Evolutionary conservation across 1,140 invertebrate genomes (phyloP), one percentile per base, ranked within the genome.

Genomic region (Polypedilum vanderplanki): DNA sequence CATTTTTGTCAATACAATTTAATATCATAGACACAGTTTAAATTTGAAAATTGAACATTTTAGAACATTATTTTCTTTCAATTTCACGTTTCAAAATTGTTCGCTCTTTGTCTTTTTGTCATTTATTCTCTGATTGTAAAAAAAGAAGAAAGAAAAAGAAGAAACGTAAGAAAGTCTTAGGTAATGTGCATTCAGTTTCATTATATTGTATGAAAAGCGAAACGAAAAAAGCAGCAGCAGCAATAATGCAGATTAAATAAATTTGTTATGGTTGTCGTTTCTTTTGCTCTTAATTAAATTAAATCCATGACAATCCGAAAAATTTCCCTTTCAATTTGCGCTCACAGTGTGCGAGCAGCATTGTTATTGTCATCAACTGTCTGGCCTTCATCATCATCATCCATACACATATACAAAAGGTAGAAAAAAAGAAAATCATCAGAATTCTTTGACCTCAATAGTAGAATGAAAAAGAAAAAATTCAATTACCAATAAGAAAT

Each of bases 261-360:
- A 70, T 70, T 70, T 70, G 65, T 70, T 70, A 70, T 22, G 65
- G 65, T 22, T 70, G 65, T 70, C 65, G 65, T 70, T 70, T 70
- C 18, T 18, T 70, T 18, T 15, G 8, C 41, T 17, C 65, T 70
- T 70, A 70, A 70, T 70, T 70, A 18, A 70, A 70, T 70, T 18
- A 57, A 70, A 18, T 70, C 65, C 65, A 70, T 70, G 65, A 70
- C 65, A 70, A 70, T 70, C 17, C 65, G 18, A 70, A 67, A 70
- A 20, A 20, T 70, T 70, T 70, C 65, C 65, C 65, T 70, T 70
- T 70, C 65, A 17, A 20, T 22, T 18, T n/a, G n/a, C 12, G n/a
- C n/a, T 12, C 12, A 57, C 46, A 57, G 46, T n/a, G 15, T 57
- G 46, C 46, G 12, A n/a, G 46, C 46, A n/a, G 17, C 17, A 18